Conservation (phyloP, 2,113 vertebrate genomes). For the Podiceps cristatus region DNA sequence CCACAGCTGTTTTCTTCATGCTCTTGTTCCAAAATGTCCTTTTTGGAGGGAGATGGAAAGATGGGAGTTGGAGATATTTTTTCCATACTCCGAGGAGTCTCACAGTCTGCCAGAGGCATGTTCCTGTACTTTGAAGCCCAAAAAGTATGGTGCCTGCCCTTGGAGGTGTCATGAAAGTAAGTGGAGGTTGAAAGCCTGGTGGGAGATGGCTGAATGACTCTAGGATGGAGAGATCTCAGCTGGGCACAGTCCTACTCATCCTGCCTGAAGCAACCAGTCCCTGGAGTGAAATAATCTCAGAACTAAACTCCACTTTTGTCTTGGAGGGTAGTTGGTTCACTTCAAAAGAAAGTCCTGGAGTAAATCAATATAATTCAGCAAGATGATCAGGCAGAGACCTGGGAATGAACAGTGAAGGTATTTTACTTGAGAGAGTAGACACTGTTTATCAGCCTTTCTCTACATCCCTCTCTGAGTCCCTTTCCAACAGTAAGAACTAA, state of each 20-base stretch:
- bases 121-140: neutral
- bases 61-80: neutral
- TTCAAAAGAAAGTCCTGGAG: neutral
- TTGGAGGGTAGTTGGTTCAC: neutral
- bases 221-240: neutral
- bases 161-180: neutral
- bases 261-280: neutral
- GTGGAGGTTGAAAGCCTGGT: neutral
- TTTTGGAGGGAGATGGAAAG: neutral
- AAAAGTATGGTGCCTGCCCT: neutral
- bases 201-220: neutral
- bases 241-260: neutral
- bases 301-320: neutral
- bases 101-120: neutral
- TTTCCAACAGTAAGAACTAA: neutral
- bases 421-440: neutral
- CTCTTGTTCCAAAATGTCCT: neutral
- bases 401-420: neutral
- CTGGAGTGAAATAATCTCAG: neutral
- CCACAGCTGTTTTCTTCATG: neutral
- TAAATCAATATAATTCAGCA: neutral
- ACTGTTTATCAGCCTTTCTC: neutral
- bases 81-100: neutral
- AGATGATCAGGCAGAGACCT: neutral
- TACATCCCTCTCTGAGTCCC: neutral